phyloP scores from a whole-genome alignment of 35 echinoderm and acorn worm species.

The Strongylocentrotus purpuratus region DNA sequence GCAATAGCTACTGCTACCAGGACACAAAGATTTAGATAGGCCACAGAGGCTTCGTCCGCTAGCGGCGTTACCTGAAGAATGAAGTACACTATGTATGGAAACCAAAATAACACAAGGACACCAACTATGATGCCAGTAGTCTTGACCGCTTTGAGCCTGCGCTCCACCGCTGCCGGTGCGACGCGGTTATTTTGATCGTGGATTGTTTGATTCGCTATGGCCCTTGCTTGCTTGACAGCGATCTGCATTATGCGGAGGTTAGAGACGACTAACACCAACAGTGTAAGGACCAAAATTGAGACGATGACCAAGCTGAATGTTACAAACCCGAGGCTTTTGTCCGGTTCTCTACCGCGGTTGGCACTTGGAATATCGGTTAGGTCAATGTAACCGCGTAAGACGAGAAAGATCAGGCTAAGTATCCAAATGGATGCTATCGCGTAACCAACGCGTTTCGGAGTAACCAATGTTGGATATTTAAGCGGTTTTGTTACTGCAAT shows the following conservation, averaged over 20 bases:
- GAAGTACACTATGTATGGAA: neutral
- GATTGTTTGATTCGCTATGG: neutral
- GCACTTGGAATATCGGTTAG: too few species aligned
- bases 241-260: neutral
- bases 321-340: neutral
- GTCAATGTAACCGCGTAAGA: too few species aligned
- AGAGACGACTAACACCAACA: neutral
- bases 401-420: too few species aligned
- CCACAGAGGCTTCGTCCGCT: neutral
- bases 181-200: neutral
- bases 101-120: neutral
- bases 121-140: neutral
- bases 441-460: too few species aligned
- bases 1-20: neutral
- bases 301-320: neutral
- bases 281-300: neutral
- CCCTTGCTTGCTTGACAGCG: neutral
- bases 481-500: too few species aligned
- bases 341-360: too few species aligned
- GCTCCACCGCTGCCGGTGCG: neutral
- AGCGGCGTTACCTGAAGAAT: neutral
- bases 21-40: neutral
- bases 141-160: constrained; percentile 6
- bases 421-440: too few species aligned
- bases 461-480: too few species aligned